Evolutionary conservation across 2,888 invertebrate genomes (phyloP), one percentile per base, ranked within the genome.

Genomic region (Theretra japonica): DNA sequence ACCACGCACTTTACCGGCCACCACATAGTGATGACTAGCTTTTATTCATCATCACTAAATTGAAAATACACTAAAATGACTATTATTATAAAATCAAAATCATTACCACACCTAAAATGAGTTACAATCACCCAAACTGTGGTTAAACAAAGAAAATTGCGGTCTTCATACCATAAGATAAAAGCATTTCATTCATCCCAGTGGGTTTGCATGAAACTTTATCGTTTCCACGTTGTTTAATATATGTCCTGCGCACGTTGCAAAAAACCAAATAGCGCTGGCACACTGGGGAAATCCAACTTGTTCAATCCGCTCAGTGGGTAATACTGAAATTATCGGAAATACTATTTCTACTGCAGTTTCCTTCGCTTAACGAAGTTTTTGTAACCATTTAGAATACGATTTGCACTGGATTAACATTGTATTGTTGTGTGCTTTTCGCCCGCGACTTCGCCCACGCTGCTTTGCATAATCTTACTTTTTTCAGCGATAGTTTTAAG

Each of bases 231-330:
- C 28, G 19, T 28, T 28, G 19, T 60, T 60, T 30, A 60, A 60
- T 58, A 25, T 17, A 58, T 30, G 28, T 60, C 25, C 58, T 28
- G 25, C 58, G 8, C 53, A 53, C n/a, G 15, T 17, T 21, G n/a
- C 48, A 23, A 48, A 50, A 25, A 58, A 58, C 17, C 17, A 60
- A 30, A 60, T 28, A 30, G 30, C 28, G 30, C 59, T 17, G 28
- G 59, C 30, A 19, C 59, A 28, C 59, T 15, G 25, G 59, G 59
- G 59, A 60, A 60, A 60, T 60, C 19, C 30, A 30, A 60, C 30
- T 25, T 59, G 59, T 25, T n/a, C 59, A 60, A 19, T 60, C 59
- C 28, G 53, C n/a, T 53, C 53, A 30, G 28, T 30, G 28, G 59
- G 28, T 30, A 30, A 60, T 60, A 59, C 15, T 59, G 25, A 11